phyloP scores from a whole-genome alignment of 92 coral and sea anemone species.

The Paramuricea clavata region DNA sequence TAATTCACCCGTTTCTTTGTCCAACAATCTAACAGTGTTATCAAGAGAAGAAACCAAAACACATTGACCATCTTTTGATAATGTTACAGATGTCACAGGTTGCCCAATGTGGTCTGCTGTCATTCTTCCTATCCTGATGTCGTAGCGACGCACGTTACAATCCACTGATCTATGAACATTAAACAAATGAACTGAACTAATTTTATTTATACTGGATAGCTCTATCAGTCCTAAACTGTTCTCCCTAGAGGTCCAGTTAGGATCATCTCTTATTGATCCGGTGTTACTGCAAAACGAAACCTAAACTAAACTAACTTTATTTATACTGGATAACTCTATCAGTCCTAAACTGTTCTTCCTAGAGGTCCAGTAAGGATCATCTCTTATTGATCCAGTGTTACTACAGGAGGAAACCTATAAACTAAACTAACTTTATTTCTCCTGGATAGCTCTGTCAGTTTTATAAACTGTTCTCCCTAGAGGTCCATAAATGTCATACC shows the following conservation, averaged over 20 bases:
- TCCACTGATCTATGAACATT: constrained; percentile 92
- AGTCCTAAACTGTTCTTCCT: neutral
- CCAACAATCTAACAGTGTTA: constrained; percentile 83
- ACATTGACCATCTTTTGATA: constrained; percentile 94
- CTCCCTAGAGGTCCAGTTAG: too few species aligned
- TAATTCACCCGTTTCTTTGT: constrained; percentile 94
- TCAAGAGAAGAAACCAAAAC: constrained; percentile 90
- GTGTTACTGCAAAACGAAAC: neutral
- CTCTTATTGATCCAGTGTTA: neutral
- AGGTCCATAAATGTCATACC: neutral
- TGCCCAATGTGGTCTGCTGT: constrained; percentile 85
- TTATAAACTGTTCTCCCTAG: neutral
- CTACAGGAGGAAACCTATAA: neutral
- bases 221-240: neutral
- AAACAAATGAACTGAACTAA: too few species aligned
- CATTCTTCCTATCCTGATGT: constrained; percentile 91
- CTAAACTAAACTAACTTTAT: neutral
- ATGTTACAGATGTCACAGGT: constrained; percentile 93
- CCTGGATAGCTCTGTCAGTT: neutral
- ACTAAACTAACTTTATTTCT: neutral
- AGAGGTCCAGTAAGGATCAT: neutral
- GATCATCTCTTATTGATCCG: too few species aligned
- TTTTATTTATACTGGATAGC: neutral
- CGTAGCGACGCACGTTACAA: constrained; percentile 91
- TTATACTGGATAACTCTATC: neutral